These are phyloP conservation scores for Sphecodes monilicornis DNA, from an alignment of 2,888 invertebrate genomes.

Conservation along the genomic window DNA sequence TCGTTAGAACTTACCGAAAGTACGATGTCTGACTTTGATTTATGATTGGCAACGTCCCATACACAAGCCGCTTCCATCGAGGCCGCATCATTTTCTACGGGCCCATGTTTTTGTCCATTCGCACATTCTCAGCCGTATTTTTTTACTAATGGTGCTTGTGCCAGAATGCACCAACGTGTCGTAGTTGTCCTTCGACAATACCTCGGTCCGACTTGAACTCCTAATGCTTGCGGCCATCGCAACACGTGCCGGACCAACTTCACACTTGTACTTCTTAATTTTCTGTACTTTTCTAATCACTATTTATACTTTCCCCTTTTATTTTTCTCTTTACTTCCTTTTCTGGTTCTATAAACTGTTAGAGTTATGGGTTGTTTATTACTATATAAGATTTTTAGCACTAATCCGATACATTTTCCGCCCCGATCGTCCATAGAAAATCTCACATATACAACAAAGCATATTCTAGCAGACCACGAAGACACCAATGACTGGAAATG, in stretches of 20 bases:
- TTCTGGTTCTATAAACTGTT: slow-evolving; percentile 13
- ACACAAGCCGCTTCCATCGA: not conserved
- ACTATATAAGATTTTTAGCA: no score
- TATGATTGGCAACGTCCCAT: slow-evolving; percentile 58
- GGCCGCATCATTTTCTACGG: slow-evolving; percentile 25
- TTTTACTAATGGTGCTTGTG: slow-evolving; percentile 62
- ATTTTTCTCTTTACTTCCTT: not conserved
- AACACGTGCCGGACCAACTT: no score
- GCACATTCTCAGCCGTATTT: slow-evolving; percentile 66
- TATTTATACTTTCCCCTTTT: no score
- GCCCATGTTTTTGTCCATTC: slow-evolving; percentile 42
- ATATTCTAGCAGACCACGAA: no score
- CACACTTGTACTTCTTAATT: no score
- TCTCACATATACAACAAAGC: no score
- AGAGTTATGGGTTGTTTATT: not conserved
- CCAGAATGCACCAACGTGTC: slow-evolving; percentile 66
- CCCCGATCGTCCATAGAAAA: no score
- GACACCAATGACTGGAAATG: no score
- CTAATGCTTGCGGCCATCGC: no score
- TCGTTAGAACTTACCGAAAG: slow-evolving; percentile 60
- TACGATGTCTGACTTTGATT: slow-evolving; percentile 64
- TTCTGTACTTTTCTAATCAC: no score
- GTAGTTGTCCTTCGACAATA: slow-evolving; percentile 54
- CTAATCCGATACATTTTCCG: no score
- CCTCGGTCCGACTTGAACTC: slow-evolving; percentile 32